Percentiles rank a stretch among this genome's conserved stretches.
phyloP scores from a whole-genome alignment of 1,140 invertebrate genomes.

The Medauroidea extradentata region DNA sequence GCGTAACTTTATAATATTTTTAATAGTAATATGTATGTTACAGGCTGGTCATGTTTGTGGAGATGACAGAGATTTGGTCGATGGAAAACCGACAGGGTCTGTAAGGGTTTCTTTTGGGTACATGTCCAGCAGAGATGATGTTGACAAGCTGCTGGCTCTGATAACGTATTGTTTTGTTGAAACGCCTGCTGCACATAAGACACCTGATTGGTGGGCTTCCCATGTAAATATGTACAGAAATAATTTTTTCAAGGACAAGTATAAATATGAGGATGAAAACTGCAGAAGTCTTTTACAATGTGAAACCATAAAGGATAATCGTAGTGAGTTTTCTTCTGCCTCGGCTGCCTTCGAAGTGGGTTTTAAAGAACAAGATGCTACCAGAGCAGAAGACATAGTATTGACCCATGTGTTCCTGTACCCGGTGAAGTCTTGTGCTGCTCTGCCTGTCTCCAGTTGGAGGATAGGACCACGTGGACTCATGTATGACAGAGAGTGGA shows the following conservation, averaged over 20 bases:
- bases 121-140: slow-evolving; percentile 71
- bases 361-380: background rate
- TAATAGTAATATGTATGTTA: too few species aligned
- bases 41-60: slow-evolving; percentile 89
- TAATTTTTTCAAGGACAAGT: background rate
- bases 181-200: slow-evolving; percentile 29
- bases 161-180: slow-evolving; percentile 64
- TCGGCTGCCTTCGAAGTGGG: background rate
- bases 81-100: slow-evolving; percentile 87
- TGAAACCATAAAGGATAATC: too few species aligned
- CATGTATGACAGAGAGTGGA: slow-evolving; percentile 87
- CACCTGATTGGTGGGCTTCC: slow-evolving; percentile 33
- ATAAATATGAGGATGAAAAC: background rate
- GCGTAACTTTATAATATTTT: slow-evolving; percentile 7
- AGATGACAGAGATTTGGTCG: slow-evolving; percentile 82
- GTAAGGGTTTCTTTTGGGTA: slow-evolving; percentile 93
- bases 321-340: too few species aligned
- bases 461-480: slow-evolving; percentile 67
- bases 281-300: background rate
- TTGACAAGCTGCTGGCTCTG: slow-evolving; percentile 67
- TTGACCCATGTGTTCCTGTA: slow-evolving; percentile 70
- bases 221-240: too few species aligned
- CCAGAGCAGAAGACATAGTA: background rate
- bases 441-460: slow-evolving; percentile 71
- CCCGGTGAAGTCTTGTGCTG: slow-evolving; percentile 91